Evolutionary conservation across 2,888 invertebrate species (phyloP), one percentile per base, ranked within the genome.

Genomic region (Ectemnius continuus): DNA sequence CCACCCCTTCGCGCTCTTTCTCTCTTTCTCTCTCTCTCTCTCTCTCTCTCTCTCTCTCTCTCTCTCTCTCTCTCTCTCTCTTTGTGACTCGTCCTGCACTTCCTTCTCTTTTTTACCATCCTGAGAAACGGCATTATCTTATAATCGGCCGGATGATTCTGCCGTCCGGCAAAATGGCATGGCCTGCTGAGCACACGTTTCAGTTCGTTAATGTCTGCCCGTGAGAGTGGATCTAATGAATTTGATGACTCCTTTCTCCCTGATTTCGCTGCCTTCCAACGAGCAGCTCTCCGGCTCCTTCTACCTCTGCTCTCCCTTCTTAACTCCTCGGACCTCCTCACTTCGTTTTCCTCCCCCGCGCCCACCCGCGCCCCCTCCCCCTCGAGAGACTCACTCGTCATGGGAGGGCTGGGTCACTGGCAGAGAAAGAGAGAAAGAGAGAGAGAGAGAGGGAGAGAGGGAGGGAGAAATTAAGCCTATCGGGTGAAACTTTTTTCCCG

Each of bases 111-210:
- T 69, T 45, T 69, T 47, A 52, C 13, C 45, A 28, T 67, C 63
- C 64, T 13, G 57, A 26, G 75, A 73, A 73, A 59, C 76, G 75
- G 81, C 76, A 82, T 84, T 84, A 84, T 85, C 82, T 81, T 75
- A 78, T 85, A 82, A 85, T 83, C 80, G 82, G 82, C 78, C 80
- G 76, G 76, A 83, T 82, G 78, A 83, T 85, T 83, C 80, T 73
- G 70, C 78, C 73, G 76, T 77, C 73, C 73, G 73, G 23, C 64
- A 70, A 80, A 82, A 80, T 83, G 74, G 75, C 81, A 75, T 77
- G 73, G 76, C 81, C 76, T 63, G 81, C 76, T 79, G 83, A 82
- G 74, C 74, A 63, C 74, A 70, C 83, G 82, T 80, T 82, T 80
- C 67, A 75, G 75, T 82, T 79, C 76, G 82, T 83, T 82, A 82